Conservation (phyloP, 2,888 invertebrate species). For the Eupithecia abbreviata region DNA sequence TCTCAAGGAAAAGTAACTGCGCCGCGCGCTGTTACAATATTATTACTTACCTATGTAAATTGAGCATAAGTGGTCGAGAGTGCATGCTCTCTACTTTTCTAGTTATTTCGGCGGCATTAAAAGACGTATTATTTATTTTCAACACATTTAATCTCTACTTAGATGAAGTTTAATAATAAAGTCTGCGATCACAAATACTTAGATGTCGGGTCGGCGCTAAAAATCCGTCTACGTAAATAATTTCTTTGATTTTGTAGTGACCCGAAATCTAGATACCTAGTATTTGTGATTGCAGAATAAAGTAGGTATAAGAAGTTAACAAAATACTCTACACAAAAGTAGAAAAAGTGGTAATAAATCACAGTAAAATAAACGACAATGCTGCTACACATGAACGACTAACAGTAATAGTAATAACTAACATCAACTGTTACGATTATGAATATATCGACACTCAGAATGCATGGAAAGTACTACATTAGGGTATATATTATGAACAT, state of each 20-base stretch:
- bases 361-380: conserved; percentile 35
- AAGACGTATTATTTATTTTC: conserved; percentile 15
- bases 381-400: conserved; percentile 24
- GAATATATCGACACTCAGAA: background rate
- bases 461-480: background rate
- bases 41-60: too few relatives aligned
- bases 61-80: too few relatives aligned
- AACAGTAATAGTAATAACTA: conserved; percentile 2
- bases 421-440: conserved; percentile 27
- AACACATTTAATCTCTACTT: conserved; percentile 30
- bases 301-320: conserved; percentile 6
- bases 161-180: conserved; percentile 11
- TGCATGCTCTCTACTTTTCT: too few relatives aligned
- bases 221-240: too few relatives aligned
- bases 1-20: too few relatives aligned
- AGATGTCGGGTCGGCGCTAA: too few relatives aligned
- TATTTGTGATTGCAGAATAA: too few relatives aligned
- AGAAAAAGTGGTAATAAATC: conserved; percentile 35
- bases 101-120: background rate
- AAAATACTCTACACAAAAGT: conserved; percentile 17
- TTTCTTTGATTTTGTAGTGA: too few relatives aligned
- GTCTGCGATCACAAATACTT: background rate
- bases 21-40: too few relatives aligned
- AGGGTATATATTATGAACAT: background rate
- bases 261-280: too few relatives aligned